Conservation (phyloP, 64 coral and sea anemone species). For the Trachythela sp. region DNA sequence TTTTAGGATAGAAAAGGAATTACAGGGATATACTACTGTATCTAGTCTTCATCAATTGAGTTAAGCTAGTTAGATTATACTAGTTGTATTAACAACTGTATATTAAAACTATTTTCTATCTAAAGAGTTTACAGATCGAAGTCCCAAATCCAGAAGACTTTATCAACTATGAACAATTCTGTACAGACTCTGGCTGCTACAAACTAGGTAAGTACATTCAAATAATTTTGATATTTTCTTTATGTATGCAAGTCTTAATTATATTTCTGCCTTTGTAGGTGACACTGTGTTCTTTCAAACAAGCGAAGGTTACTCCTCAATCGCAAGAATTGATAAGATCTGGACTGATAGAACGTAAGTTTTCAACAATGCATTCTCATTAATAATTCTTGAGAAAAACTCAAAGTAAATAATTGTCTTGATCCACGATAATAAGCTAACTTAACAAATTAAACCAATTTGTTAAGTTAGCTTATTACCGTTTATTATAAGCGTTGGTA, state of each 20-base stretch:
- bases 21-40: no score
- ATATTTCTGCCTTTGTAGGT: constrained; percentile 12
- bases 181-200: constrained; percentile 55
- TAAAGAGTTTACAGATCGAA: not conserved
- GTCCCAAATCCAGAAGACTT: constrained; percentile 68
- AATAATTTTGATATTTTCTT: not conserved
- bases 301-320: constrained; percentile 71
- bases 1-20: not conserved
- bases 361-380: no score
- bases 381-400: no score
- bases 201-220: constrained; percentile 61
- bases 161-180: constrained; percentile 79
- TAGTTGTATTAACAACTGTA: no score
- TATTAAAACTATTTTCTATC: not conserved
- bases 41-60: no score
- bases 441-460: no score
- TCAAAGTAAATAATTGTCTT: no score
- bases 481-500: not conserved
- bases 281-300: constrained; percentile 81
- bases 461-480: no score
- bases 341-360: constrained; percentile 88
- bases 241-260: not conserved
- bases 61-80: no score
- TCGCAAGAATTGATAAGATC: constrained; percentile 84
- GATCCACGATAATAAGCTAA: no score